A percentile compares a stretch with the other conserved stretches of the same genome.
Evolutionary conservation across 2,113 vertebrate genomes (phyloP).

Genomic region (Poecile atricapillus): DNA sequence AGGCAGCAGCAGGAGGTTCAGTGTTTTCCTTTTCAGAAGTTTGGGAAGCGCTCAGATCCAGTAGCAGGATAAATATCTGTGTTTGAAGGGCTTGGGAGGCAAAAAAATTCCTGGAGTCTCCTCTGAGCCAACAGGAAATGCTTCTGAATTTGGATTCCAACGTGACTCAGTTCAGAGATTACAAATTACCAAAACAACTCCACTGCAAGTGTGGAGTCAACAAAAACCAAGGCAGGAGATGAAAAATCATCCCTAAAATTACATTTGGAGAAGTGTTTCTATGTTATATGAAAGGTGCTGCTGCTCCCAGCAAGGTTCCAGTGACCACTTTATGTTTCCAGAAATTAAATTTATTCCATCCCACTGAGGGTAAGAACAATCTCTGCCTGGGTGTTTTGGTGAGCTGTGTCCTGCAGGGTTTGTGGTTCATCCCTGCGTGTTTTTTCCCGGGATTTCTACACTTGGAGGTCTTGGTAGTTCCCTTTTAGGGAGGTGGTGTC

Average conservation of each 20-base stretch:
- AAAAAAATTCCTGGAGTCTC: neutral
- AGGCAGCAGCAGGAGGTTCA: neutral
- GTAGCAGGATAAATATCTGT: too few species aligned
- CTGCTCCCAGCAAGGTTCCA: neutral
- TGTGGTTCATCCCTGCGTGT: neutral
- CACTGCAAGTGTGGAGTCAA: neutral
- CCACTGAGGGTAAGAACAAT: rapidly evolving
- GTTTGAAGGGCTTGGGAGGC: too few species aligned
- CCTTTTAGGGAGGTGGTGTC: neutral
- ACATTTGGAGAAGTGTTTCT: neutral
- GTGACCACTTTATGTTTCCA: neutral
- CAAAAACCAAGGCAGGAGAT: neutral
- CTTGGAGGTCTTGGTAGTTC: neutral
- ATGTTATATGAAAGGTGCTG: rapidly evolving
- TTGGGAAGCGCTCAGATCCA: too few species aligned
- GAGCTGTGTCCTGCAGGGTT: neutral
- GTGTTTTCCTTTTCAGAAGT: neutral
- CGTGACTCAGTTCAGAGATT: neutral
- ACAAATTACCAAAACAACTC: neutral
- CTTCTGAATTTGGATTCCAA: neutral
- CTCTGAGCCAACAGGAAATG: constrained; percentile 35
- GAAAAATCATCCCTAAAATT: neutral
- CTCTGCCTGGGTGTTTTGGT: neutral
- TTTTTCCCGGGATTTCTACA: neutral
- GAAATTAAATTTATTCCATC: neutral